Conservation (phyloP, 2,888 invertebrate genomes). For the Drosophila prolongata region DNA sequence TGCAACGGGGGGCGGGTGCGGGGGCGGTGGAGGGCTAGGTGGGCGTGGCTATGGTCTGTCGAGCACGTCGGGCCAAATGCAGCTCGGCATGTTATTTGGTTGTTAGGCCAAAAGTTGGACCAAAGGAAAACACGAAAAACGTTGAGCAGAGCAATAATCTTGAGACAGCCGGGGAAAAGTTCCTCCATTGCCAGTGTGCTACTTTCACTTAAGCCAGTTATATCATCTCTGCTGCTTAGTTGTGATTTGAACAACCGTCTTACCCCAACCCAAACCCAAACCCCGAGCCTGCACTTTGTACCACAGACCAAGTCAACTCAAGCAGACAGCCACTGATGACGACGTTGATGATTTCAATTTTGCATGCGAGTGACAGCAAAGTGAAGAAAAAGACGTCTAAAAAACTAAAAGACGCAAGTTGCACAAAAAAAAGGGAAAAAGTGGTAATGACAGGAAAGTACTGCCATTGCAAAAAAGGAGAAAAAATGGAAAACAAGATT, state of each 20-base stretch:
- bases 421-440: slow-evolving; percentile 33
- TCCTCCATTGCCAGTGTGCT: slow-evolving; percentile 25
- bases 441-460: slow-evolving; percentile 57
- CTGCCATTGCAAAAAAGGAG: slow-evolving; percentile 32
- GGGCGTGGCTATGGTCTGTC: slow-evolving; percentile 40
- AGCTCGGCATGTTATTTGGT: slow-evolving; percentile 51
- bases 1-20: neutral
- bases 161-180: slow-evolving; percentile 35
- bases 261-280: neutral
- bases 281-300: neutral
- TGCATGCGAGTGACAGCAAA: slow-evolving; percentile 53
- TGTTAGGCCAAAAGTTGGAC: slow-evolving; percentile 46
- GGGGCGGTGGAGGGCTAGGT: neutral
- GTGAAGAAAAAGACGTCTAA: slow-evolving; percentile 20
- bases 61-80: slow-evolving; percentile 39
- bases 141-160: slow-evolving; percentile 53
- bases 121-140: slow-evolving; percentile 41
- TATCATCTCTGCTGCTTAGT: slow-evolving; percentile 43
- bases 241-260: slow-evolving; percentile 42
- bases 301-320: slow-evolving; percentile 11
- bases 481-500: neutral
- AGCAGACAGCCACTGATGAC: slow-evolving; percentile 47
- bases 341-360: slow-evolving; percentile 60
- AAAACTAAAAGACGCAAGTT: slow-evolving; percentile 21
- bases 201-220: slow-evolving; percentile 51